Evolutionary conservation across 2,797 vertebrate species (phyloP).

Genomic region (Threskiornis aethiopicus): DNA sequence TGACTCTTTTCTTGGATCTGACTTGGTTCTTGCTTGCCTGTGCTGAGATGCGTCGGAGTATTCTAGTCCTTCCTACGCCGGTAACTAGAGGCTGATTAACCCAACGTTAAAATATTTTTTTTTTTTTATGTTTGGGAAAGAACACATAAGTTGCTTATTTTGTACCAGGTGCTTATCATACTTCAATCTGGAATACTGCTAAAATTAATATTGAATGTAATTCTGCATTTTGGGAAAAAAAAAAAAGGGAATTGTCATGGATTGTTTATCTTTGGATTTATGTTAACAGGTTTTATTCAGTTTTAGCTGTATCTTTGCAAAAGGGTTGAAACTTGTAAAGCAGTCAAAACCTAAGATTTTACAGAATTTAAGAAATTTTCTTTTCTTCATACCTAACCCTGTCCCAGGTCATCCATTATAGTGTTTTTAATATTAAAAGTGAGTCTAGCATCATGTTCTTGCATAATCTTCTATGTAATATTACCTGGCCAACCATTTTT

Average conservation of each 20-base stretch:
- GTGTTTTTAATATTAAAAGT: neutral
- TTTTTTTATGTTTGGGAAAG: neutral
- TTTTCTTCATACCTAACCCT: neutral
- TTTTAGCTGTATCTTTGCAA: neutral
- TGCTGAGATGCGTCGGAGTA: neutral
- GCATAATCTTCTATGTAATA: neutral
- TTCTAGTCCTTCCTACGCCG: neutral
- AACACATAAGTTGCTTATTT: neutral
- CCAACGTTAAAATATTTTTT: neutral
- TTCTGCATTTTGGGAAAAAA: neutral
- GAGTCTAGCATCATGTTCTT: neutral
- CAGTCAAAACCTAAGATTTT: neutral
- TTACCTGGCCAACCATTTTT: neutral
- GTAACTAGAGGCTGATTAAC: neutral
- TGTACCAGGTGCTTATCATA: neutral
- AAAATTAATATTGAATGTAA: neutral
- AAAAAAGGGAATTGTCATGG: neutral
- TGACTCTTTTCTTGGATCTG: neutral
- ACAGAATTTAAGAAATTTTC: neutral
- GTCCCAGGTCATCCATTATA: neutral
- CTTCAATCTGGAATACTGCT: neutral
- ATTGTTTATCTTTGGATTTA: neutral
- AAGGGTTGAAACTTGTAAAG: neutral
- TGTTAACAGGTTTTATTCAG: neutral
- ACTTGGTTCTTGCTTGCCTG: neutral